Evolutionary conservation across 2,888 invertebrate genomes (phyloP), one percentile per base, ranked within the genome.

Genomic region (Heliothis peltigera): DNA sequence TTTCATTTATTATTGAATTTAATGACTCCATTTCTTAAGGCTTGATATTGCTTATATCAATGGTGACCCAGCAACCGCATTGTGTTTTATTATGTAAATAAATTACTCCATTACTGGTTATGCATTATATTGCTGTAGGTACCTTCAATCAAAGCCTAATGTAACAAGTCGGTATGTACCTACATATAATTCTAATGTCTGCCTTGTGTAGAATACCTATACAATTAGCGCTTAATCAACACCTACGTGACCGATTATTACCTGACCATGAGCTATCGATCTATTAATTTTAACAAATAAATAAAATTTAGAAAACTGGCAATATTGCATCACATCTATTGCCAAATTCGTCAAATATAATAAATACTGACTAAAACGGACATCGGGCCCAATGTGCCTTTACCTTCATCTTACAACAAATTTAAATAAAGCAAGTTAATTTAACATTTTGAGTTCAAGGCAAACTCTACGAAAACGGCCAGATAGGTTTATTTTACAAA

Each of bases 401-500:
- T 59, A 64, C 69, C 72, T 69, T 81, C 68, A 64, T 52, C 49
- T 48, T 58, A 67, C 64, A 43, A 63, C 48, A 61, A 71, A 71
- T 70, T 57, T 57, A 54, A 70, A 71, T 70, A 62, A 66, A 72
- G 53, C 63, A 39, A 69, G 44, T 70, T 63, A 65, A 67, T 68
- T 79, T 70, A 48, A 55, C 49, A 55, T 66, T 73, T 69, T 79
- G 44, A 73, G 73, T 79, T 76, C 77, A 79, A 81, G 79, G 80
- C 46, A 53, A 67, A 59, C 64, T 25, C 52, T 57, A 61, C 64
- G 56, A 64, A 72, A 69, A 54, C 52, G 54, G 22, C 32, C 52
- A 57, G 43, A 60, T 61, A 43, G 52, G 49, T 76, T 59, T 56
- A 62, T 75, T 75, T 57, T 51, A 49, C 56, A 56, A 66, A 58